These are phyloP conservation scores for Melanotaenia nigrans DNA, from an alignment of 2,797 vertebrate genomes.

Conservation along the genomic window DNA sequence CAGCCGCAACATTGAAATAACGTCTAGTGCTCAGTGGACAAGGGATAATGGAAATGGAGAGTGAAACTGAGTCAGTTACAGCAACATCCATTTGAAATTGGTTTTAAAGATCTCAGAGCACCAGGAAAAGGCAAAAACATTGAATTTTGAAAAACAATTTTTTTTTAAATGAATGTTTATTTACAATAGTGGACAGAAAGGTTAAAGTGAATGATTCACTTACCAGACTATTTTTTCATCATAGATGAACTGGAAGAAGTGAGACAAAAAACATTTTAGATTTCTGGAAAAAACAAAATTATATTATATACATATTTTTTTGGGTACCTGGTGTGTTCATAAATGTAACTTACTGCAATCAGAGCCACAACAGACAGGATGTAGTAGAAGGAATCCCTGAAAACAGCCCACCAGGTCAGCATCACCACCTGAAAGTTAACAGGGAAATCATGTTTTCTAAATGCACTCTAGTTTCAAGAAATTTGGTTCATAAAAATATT, in stretches of 20 bases:
- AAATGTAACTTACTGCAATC: slow-evolving; percentile 89
- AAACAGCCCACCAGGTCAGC: slow-evolving; percentile 95
- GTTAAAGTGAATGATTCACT: slow-evolving; percentile 41
- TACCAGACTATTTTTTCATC: slow-evolving; percentile 86
- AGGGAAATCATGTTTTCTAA: background rate
- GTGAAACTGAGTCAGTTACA: background rate
- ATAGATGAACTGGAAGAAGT: slow-evolving; percentile 79
- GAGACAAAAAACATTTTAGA: background rate
- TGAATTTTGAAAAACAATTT: background rate
- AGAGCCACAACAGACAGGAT: slow-evolving; percentile 91
- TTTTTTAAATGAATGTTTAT: too few species aligned
- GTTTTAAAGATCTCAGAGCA: background rate
- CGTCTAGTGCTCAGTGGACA: background rate
- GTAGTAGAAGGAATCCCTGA: slow-evolving; percentile 95
- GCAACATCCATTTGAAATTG: background rate
- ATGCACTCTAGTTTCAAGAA: background rate
- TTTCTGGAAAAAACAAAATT: background rate
- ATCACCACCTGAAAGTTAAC: slow-evolving; percentile 87
- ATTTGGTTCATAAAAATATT: background rate
- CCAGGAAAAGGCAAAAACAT: background rate
- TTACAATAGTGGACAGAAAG: background rate
- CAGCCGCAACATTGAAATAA: background rate
- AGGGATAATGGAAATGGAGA: background rate
- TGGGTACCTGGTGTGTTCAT: background rate
- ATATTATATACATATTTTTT: too few species aligned